phyloP scores from a whole-genome alignment of 1,140 invertebrate genomes.

The Ceratina australensis region DNA sequence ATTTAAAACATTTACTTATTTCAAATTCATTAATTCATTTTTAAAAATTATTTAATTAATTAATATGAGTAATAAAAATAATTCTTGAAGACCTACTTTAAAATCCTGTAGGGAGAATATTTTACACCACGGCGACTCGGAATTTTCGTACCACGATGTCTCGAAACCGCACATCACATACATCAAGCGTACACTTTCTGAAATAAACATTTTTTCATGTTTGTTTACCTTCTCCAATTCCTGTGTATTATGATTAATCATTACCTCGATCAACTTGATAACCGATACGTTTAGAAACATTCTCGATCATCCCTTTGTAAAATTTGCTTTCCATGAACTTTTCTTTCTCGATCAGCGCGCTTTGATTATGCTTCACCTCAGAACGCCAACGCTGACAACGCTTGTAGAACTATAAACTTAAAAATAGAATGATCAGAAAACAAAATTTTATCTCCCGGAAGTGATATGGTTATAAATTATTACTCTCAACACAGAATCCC shows the following conservation, averaged over 20 bases:
- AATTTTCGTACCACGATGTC: conserved; percentile 85
- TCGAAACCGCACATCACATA: conserved; percentile 88
- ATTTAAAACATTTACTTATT: too few species aligned
- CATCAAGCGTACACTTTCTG: conserved; percentile 84
- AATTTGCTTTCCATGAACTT: conserved; percentile 82
- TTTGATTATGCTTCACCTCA: conserved; percentile 88
- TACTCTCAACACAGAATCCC: conserved; percentile 87
- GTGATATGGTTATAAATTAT: conserved; percentile 74
- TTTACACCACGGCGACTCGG: conserved; percentile 80
- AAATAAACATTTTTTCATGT: conserved; percentile 65
- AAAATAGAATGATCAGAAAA: conserved; percentile 29
- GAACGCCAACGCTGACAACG: conserved; percentile 86
- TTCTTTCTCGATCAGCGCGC: conserved; percentile 82
- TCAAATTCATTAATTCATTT: too few species aligned
- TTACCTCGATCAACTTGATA: conserved; percentile 79
- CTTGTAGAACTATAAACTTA: conserved; percentile 73
- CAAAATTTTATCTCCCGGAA: background rate
- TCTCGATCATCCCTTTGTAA: conserved; percentile 82
- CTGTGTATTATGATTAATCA: conserved; percentile 68
- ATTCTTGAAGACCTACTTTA: conserved; percentile 58
- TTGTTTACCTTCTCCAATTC: conserved; percentile 10
- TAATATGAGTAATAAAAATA: background rate
- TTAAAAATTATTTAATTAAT: too few species aligned
- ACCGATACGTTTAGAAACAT: conserved; percentile 83
- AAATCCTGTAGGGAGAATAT: conserved; percentile 68